Evolutionary conservation across 2,888 invertebrate genomes (phyloP).

Genomic region (Acanthosepion pharaonis): DNA sequence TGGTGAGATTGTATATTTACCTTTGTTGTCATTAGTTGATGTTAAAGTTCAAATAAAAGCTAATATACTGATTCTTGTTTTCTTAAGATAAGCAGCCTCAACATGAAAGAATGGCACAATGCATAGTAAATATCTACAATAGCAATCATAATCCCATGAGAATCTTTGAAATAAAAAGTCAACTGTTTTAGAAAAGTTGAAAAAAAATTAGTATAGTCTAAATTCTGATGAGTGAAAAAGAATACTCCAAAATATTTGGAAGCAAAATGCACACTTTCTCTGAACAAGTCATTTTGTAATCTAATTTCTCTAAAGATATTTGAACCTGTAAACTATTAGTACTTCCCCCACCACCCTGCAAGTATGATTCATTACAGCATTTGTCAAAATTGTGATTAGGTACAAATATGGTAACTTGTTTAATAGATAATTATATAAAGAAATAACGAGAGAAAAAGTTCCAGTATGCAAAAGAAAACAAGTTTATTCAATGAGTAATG

Average conservation of each 20-base stretch:
- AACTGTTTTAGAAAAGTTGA: neutral
- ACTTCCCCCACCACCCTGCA: neutral
- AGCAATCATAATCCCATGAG: too few species aligned
- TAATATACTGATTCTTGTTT: too few species aligned
- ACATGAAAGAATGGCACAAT: too few species aligned
- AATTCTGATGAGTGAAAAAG: neutral
- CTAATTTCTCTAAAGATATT: neutral
- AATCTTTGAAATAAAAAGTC: too few species aligned
- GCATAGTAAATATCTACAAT: too few species aligned
- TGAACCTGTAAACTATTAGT: neutral
- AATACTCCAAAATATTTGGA: neutral
- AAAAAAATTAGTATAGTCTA: neutral
- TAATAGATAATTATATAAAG: neutral
- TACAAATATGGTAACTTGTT: neutral
- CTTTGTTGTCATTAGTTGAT: too few species aligned
- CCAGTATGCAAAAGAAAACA: neutral
- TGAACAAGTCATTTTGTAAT: neutral
- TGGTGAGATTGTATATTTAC: too few species aligned
- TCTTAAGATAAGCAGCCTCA: too few species aligned
- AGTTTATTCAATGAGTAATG: constrained; percentile 8
- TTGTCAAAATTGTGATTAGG: neutral
- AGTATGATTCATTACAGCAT: too few species aligned
- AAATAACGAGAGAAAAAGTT: neutral
- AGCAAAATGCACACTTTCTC: neutral
- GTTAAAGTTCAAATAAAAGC: too few species aligned